Percentiles rank a stretch among this genome's conserved stretches.
phyloP scores from a whole-genome alignment of 1,140 invertebrate species.

The Megalopta genalis region DNA sequence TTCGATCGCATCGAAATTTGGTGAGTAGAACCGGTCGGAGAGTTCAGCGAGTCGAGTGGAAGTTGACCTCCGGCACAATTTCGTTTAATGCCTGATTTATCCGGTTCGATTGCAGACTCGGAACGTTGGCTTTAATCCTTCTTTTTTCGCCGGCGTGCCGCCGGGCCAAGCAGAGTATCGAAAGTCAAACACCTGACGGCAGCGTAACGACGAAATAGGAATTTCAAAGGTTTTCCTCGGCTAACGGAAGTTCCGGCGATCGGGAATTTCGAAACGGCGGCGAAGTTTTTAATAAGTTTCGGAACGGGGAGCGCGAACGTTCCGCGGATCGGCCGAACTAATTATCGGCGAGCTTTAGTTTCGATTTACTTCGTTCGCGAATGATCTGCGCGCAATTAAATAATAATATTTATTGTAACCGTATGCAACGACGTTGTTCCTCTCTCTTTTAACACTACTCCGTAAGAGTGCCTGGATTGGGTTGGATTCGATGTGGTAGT shows the following conservation, averaged over 20 bases:
- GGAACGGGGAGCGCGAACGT: background rate
- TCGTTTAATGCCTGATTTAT: constrained; percentile 22
- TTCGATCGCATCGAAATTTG: constrained; percentile 23
- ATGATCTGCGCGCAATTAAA: background rate
- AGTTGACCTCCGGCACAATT: constrained; percentile 9
- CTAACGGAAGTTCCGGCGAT: background rate
- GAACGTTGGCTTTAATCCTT: background rate
- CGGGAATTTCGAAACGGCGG: background rate
- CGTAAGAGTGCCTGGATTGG: too few relatives aligned
- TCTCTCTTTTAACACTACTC: too few relatives aligned
- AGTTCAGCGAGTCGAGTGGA: background rate
- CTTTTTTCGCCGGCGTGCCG: too few relatives aligned
- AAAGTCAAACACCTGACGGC: background rate
- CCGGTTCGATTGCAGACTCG: background rate
- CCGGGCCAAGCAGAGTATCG: too few relatives aligned
- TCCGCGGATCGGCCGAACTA: background rate
- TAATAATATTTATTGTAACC: background rate
- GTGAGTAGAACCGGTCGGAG: background rate
- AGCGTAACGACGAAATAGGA: background rate
- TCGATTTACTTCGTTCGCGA: background rate
- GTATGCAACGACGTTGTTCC: background rate
- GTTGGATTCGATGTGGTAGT: too few relatives aligned
- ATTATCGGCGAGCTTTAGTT: too few relatives aligned
- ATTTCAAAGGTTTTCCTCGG: background rate
- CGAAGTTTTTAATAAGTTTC: background rate